Evolutionary conservation across 2,797 vertebrate species (phyloP), one percentile per base, ranked within the genome.

Genomic region (Coilia nasus): DNA sequence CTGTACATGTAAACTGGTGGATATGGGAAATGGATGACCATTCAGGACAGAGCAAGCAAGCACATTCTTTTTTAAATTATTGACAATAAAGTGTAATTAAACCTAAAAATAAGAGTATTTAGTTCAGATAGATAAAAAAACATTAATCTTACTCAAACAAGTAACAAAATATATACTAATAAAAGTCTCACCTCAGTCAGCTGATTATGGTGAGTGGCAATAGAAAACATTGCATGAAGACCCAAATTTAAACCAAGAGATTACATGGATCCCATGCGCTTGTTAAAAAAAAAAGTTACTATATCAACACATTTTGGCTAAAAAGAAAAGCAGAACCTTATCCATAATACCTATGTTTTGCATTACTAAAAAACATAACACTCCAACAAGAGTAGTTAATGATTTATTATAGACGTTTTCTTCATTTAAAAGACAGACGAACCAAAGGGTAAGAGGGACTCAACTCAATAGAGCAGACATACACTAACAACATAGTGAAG

Each of bases 321-420:
- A 23, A 23, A 60, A 60, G 21, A 21, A 19, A 60, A 60, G 21
- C 59, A 60, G 7, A 25, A 23, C 23, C 7, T 54, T 1, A 54
- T 41, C 35, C 50, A 54, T 14, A 54, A 54, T 14, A 54, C 7
- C 50, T 54, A 54, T 54, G 7, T 54, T 6, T 54, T 54, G 50
- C 50, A 54, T 54, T 54, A 54, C 12, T 25, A 12, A 67, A 78
- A 35, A 12, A 44, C 71, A 21, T 28, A 71, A 78, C 31, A 78
- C 35, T 9, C 17, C 35, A 41, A 75, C 28, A 35, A 15, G 17
- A 75, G 67, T 75, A 19, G 6, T 64, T 35, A 31, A 78, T 78
- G 17, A 78, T 78, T 78, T 78, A 78, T 78, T 78, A 7, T 21
- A 78, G 71, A 78, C 6, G 6, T 44, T 44, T 44, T 78, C 71